Evolutionary conservation across 2,797 vertebrate genomes (phyloP).

Genomic region (Tokudaia tokunoshimensis): DNA sequence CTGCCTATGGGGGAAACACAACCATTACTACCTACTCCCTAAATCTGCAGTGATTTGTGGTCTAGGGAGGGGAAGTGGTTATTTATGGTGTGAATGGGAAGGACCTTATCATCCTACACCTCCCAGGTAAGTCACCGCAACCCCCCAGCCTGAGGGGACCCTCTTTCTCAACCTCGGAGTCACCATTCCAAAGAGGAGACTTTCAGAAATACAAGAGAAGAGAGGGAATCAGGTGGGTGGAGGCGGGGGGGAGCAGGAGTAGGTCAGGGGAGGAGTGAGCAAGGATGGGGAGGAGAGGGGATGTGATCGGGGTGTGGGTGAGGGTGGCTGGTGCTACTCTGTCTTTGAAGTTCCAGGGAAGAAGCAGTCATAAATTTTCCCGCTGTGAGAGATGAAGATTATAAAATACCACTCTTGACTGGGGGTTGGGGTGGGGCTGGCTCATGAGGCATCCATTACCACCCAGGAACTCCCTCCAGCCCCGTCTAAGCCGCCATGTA

Average conservation of each 20-base stretch:
- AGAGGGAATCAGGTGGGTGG: neutral
- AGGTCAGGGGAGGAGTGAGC: neutral
- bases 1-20: slow-evolving; percentile 84
- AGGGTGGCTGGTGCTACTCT: neutral
- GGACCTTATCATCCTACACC: slow-evolving; percentile 79
- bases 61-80: slow-evolving; percentile 73
- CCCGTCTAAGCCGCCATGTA: neutral
- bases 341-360: slow-evolving; percentile 86
- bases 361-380: slow-evolving; percentile 86
- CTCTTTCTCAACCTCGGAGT: slow-evolving; percentile 80
- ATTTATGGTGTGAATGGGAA: slow-evolving; percentile 84
- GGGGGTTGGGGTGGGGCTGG: slow-evolving; percentile 80
- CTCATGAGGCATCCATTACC: slow-evolving; percentile 88
- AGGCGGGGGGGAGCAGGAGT: accelerated
- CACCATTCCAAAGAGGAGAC: slow-evolving; percentile 76
- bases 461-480: slow-evolving; percentile 72
- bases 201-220: slow-evolving; percentile 72
- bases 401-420: slow-evolving; percentile 58
- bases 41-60: slow-evolving; percentile 87
- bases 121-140: slow-evolving; percentile 78
- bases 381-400: slow-evolving; percentile 80
- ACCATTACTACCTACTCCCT: slow-evolving; percentile 86
- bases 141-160: slow-evolving; percentile 78
- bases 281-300: neutral
- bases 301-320: neutral